Conservation (phyloP, 1,140 invertebrate genomes). For the Bacillus rossius region DNA sequence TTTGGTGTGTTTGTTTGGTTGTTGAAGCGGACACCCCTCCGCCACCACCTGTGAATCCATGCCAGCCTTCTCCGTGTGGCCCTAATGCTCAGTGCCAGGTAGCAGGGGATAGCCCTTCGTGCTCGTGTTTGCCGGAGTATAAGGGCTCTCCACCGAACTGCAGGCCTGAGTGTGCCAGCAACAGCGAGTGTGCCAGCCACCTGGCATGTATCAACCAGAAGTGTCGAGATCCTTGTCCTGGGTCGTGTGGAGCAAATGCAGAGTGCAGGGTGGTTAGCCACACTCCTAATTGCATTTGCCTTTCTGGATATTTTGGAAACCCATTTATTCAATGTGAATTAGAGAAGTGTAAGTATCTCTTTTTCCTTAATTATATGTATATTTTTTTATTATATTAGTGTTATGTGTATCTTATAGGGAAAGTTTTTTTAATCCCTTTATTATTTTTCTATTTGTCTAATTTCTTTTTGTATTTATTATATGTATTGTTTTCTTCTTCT, state of each 20-base stretch:
- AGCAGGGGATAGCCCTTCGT: constrained; percentile 26
- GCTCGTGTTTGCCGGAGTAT: constrained; percentile 35
- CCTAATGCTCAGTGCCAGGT: constrained; percentile 41
- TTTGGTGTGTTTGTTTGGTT: not conserved
- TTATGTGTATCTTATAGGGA: too few species aligned
- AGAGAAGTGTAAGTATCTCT: not conserved
- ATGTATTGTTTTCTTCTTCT: too few species aligned
- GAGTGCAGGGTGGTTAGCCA: constrained; percentile 48
- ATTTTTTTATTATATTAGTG: too few species aligned
- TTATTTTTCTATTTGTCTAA: too few species aligned
- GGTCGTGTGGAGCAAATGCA: constrained; percentile 39
- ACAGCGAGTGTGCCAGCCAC: constrained; percentile 33
- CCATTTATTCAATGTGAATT: constrained; percentile 25
- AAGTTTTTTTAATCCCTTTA: too few species aligned
- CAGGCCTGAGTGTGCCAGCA: constrained; percentile 33
- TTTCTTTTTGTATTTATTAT: too few species aligned
- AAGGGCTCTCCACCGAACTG: constrained; percentile 30
- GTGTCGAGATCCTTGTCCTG: constrained; percentile 41
- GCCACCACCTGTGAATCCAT: constrained; percentile 45
- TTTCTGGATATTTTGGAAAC: constrained; percentile 41
- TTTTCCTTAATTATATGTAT: too few species aligned
- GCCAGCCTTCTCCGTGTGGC: constrained; percentile 52
- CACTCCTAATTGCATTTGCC: constrained; percentile 45
- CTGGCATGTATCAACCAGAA: constrained; percentile 36
- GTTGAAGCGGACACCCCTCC: constrained; percentile 4